Evolutionary conservation across 2,797 vertebrate genomes (phyloP), one percentile per base, ranked within the genome.

Genomic region (Mus spretus): DNA sequence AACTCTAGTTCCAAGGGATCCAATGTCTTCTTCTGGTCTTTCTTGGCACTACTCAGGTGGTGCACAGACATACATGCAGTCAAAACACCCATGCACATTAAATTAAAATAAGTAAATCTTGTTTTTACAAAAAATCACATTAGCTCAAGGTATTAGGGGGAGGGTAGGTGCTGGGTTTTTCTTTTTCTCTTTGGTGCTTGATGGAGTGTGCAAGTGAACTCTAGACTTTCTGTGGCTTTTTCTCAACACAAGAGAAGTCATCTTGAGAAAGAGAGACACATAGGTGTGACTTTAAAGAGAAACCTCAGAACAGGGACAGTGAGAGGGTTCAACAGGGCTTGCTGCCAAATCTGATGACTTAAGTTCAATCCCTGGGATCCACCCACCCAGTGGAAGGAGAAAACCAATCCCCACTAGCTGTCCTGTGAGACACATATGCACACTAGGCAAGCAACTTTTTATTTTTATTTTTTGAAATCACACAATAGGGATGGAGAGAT

Each of bases 161-260:
- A 24, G 6, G 15, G 59, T 0, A 31, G 28, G 40, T 90, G 26
- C 19, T 24, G 44, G 78, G n/a, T 75, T 15, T 61, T 53, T 37
- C 28, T 17, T 47, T 8, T 47, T 47, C 47, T 47, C 8, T 92
- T 65, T 53, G 70, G 72, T 82, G 11, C 26, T 63, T 31, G 19
- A 61, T 6, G 26, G 67, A 82, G 50, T 44, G 24, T n/a, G 28
- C 6, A 6, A 17, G 24, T 86, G n/a, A 90, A 24, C 57, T 47
- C 57, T 55, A 67, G 65, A 59, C 65, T 31, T 59, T 31, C 53
- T n/a, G 88, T 55, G 96, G 81, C 78, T 15, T 31, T 95, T 72
- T 70, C 70, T 31, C 67, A 90, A 61, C 77, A 14, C 6, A 15
- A 85, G 77, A 34, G 26, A 94, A 57, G 28, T 26, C 81, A 88